Base-by-base conservation (phyloP, 2,113 vertebrate genomes). In the Halcyon malimbica region DNA sequence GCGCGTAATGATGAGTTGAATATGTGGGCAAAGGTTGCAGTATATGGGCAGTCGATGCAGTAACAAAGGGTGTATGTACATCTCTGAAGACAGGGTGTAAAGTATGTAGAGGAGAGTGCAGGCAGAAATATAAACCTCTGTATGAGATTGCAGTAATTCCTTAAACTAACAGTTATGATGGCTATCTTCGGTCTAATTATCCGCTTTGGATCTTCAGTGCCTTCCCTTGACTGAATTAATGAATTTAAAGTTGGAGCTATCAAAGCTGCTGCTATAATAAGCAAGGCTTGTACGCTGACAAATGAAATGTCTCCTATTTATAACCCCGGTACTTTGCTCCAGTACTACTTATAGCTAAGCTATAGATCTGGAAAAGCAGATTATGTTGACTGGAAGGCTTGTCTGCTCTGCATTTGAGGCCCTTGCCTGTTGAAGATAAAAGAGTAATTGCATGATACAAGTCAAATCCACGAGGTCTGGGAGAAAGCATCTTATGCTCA, bases 291-390 rank as follows among this genome's bases (percentile, higher is more conserved):
- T 50, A 31, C 42, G 35, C 9, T 1, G 3, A 51, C 51, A 75
- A 86, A 68, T 74, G 41, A 54, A 93, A 75, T 42, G 50, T 64
- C 50, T 87, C 46, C 84, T 92, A 21, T 93, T 95, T 90, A 70
- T 88, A 92, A 81, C 60, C 19, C 44, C 54, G 33, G 6, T 39
- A 10, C 51, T 88, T 76, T 53, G 31, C 50, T 87, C 26, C 69
- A 42, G 33, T 63, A 6, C 28, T 84, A 11, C 86, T 93, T 86
- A 37, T 1, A 92, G 69, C 48, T 83, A 51, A 90, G 28, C 60
- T 92, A 42, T 74, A 90, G 85, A 78, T 83, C 68, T 90, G 90
- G 60, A 68, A 95, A 75, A 94, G 53, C 62, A 93, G 76, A 75
- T 75, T 63, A 21, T 18, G 23, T 26, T 83, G 64, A 39, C 76